Evolutionary conservation across 2,113 vertebrate genomes (phyloP).

Genomic region (Daubentonia madagascariensis): DNA sequence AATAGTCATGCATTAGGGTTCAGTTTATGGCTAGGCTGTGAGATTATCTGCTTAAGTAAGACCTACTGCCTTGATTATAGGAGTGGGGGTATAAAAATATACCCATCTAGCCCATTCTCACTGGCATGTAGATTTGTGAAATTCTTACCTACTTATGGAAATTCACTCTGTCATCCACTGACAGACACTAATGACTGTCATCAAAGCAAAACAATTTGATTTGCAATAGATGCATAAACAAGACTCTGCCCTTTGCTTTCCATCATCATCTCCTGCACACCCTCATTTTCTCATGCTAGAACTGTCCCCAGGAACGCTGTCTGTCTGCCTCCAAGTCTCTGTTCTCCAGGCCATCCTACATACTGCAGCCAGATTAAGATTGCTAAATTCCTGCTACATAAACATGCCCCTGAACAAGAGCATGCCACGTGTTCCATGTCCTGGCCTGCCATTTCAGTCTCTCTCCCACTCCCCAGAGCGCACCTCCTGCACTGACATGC

Average conservation of each 20-base stretch:
- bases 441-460: not conserved
- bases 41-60: not conserved
- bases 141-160: not conserved
- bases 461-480: too few species aligned
- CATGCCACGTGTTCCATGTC: not conserved
- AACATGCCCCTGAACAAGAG: not conserved
- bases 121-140: not conserved
- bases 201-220: not conserved
- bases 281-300: not conserved
- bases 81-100: not conserved
- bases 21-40: not conserved
- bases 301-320: not conserved
- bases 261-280: not conserved
- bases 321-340: not conserved
- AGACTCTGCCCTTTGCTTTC: not conserved
- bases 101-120: not conserved
- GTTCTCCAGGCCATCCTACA: too few species aligned
- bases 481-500: accelerated
- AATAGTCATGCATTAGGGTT: not conserved
- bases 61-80: not conserved
- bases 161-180: not conserved
- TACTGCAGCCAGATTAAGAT: not conserved
- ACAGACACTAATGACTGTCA: not conserved
- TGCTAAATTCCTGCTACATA: not conserved
- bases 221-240: not conserved